Base-by-base conservation (phyloP, 2,113 vertebrate species). In the Colinus virginianus region DNA sequence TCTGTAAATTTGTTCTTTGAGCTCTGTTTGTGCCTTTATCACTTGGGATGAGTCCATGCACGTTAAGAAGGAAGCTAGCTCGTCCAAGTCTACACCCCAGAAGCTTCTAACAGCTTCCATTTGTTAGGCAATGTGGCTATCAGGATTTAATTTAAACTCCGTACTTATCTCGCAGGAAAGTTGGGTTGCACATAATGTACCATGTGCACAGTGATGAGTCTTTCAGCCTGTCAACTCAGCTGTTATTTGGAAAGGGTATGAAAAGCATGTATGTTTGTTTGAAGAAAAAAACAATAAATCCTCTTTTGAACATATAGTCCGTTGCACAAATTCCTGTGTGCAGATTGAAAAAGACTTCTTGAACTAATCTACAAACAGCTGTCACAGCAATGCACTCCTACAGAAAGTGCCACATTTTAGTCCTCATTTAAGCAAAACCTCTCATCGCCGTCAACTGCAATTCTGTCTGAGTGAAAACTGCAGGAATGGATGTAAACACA, bases 191-290 rank as follows among this genome's bases (percentile, higher is more conserved):
- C 88, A 42, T 93, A 70, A 82, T 75, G 67, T 88, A 90, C 95
- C 91, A 96, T 92, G 90, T 95, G 93, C 82, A 90, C 90, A 97
- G 63, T 55, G 94, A 95, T 86, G 82, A 97, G 84, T 85, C 88
- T 96, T 96, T 94, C 93, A 95, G 93, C 84, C 94, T 93, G 94
- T 95, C 95, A 96, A 93, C 64, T 97, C 97, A 96, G 95, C 93
- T 96, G 95, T 96, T 95, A 93, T 93, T 96, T 88, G 72, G 79
- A 90, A 94, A 88, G 91, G 80, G 70, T 90, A 97, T 96, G 89
- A 96, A 91, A 96, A 96, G 87, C 79, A 95, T 93, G 77, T 88
- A 95, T 92, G 91, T 84, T 95, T 92, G 82, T 87, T 80, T 90
- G 64, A 3, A 17, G 70, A 93, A 90, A 56, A 32, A 78, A 78